Base-by-base conservation (phyloP, 2,888 invertebrate genomes). In the Tenthredo livida region DNA sequence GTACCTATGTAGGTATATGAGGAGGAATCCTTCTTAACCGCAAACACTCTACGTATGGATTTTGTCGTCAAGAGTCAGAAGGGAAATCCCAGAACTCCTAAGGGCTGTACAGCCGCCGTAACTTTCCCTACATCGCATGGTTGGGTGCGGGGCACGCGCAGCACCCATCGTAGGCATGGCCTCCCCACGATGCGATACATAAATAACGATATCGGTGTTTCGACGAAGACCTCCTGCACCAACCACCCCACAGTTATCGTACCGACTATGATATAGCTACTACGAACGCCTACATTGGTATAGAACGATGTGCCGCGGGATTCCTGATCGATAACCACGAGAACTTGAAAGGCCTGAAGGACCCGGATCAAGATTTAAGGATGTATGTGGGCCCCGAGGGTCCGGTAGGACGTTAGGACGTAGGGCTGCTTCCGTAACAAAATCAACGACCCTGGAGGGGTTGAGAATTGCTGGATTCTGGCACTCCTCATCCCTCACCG, bases 151-250 rank as follows among this genome's bases (percentile, higher is more conserved):
- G 77, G 50, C 54, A 54, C 77, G 29, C 80, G 61, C 80, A 58
- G 61, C 33, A 65, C 80, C 25, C 80, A 29, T 80, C 61, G 65
- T 21, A 47, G 17, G 54, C 50, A 77, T 50, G 50, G 47, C 58
- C 58, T 83, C 83, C 70, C 83, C 83, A 67, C 89, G 89, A 86
- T 83, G 88, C 90, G 90, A 92, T 92, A 91, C 92, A 92, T 92
- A 92, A 92, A 92, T 92, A 92, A 92, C 91, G 91, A 91, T 91
- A 91, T 92, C 91, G 90, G 90, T 92, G 91, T 91, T 92, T 91
- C 91, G 90, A 87, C 90, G 90, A 90, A 90, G 90, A 90, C 89
- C 90, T 89, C 89, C n/a, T n/a, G n/a, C 85, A 86, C 88, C 54
- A 10, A 17, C 61, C 67, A 87, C 89, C 85, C 87, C 85, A 9